Base-by-base conservation (phyloP, 35 echinoderm and acorn worm genomes). In the Nesometra sesokonis region DNA sequence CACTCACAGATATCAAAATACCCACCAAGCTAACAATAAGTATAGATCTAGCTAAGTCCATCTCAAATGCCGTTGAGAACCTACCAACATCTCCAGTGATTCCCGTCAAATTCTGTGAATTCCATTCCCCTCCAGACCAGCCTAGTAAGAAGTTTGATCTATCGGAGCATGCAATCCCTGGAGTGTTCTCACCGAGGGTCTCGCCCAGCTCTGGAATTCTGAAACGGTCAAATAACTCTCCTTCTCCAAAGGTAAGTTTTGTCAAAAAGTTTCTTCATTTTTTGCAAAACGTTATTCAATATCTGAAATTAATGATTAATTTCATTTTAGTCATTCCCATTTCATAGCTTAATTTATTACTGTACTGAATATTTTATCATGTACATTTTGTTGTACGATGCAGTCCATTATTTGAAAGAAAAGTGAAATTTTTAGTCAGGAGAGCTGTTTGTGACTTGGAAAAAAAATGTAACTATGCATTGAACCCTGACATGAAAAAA, bases 161-260 rank as follows among this genome's bases (percentile, higher is more conserved):
- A 32, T 85, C 92, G 17, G 80, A 84, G 36, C 40, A 57, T n/a
- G 82, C 86, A 34, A 93, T 97, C 36, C 91, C 91, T 0, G 46
- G 81, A 47, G 81, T 94, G 35, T 94, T 89, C 47, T 98, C 95
- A 15, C 95, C 95, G 13, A 80, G 87, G 35, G 92, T 77, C 0
- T 98, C 95, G 3, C 95, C 95, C 11, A 94, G 95, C 43, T 80
- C 40, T 34, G 95, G 95, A 11, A 98, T 98, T 37, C 81, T 98
- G 13, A 89, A 88, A 82, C 35, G 88, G 29, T 32, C 76, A 19
- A 91, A 86, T 47, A 86, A 94, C 82, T 91, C 95, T n/a, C 90
- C 95, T 35, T 98, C 95, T 23, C 95, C 95, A 21, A 98, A 94
- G 92, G 95, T 92, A 84, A 97, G 91, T n/a, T n/a, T n/a, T n/a